Conservation (phyloP, 2,797 vertebrate species). For the Xenopus petersii region DNA sequence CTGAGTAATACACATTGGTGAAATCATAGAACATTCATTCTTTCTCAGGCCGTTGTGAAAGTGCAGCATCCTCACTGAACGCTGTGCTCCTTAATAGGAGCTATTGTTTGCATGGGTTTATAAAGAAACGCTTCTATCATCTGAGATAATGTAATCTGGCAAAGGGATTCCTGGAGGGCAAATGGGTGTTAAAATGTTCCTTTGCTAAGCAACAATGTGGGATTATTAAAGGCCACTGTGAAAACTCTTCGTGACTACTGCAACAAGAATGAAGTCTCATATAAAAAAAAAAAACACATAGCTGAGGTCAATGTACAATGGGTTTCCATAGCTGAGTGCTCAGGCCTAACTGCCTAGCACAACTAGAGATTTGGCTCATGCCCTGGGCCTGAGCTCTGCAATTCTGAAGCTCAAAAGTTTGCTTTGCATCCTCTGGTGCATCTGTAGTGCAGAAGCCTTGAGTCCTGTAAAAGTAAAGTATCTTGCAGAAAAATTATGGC, state of each 20-base stretch:
- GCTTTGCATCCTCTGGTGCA: too few species aligned
- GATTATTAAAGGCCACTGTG: conserved; percentile 36
- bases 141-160: conserved; percentile 34
- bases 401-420: too few species aligned
- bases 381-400: too few species aligned
- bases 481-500: too few species aligned
- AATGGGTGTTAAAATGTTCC: conserved; percentile 31
- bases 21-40: conserved; percentile 26
- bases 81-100: conserved; percentile 24
- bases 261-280: conserved; percentile 3
- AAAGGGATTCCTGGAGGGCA: conserved; percentile 33
- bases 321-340: too few species aligned
- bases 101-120: conserved; percentile 17
- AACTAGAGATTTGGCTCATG: too few species aligned
- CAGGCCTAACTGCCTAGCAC: too few species aligned
- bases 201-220: conserved; percentile 41
- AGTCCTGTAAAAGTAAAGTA: too few species aligned
- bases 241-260: conserved; percentile 15
- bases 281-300: too few species aligned
- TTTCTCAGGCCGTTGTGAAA: conserved; percentile 5
- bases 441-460: too few species aligned
- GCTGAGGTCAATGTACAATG: too few species aligned
- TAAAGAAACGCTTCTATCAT: conserved; percentile 24
- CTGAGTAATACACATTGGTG: conserved; percentile 12
- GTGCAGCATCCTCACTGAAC: conserved; percentile 14